A percentile compares a stretch with the other conserved stretches of the same genome.
These are phyloP conservation scores for Gymnothorax javanicus DNA, from an alignment of 2,797 vertebrate species.

Conservation along the genomic window DNA sequence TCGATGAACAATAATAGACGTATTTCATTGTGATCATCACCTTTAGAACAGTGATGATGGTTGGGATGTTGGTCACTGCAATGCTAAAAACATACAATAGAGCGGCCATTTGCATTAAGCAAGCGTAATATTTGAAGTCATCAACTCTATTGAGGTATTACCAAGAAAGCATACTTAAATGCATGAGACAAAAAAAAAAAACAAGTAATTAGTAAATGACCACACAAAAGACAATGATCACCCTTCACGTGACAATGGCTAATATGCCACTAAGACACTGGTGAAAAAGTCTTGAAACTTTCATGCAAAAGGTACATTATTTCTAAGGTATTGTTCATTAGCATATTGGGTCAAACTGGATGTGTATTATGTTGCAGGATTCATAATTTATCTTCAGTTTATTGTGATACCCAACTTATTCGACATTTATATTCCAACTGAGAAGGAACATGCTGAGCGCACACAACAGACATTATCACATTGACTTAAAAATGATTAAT, in stretches of 20 bases:
- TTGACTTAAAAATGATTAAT: background rate
- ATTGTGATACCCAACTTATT: background rate
- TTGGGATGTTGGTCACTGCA: slow-evolving; percentile 6
- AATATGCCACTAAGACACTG: background rate
- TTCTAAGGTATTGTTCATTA: background rate
- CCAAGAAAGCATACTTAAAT: background rate
- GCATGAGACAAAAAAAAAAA: background rate
- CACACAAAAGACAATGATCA: background rate
- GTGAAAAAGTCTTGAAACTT: background rate
- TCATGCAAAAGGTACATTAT: background rate
- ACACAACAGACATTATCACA: background rate
- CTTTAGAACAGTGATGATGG: background rate
- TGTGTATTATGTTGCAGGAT: background rate
- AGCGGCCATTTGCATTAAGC: background rate
- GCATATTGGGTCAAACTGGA: background rate
- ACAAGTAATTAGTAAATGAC: too few relatives aligned
- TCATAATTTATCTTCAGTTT: background rate
- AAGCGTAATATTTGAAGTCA: background rate
- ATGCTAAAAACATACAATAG: background rate
- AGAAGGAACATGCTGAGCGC: background rate
- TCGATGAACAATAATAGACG: background rate
- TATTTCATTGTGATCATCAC: background rate
- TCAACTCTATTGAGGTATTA: background rate
- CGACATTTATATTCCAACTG: background rate
- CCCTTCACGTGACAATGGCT: background rate